A percentile compares a stretch with the other conserved stretches of the same genome.
Evolutionary conservation across 2,797 vertebrate genomes (phyloP).

Genomic region (Capromys pilorides): DNA sequence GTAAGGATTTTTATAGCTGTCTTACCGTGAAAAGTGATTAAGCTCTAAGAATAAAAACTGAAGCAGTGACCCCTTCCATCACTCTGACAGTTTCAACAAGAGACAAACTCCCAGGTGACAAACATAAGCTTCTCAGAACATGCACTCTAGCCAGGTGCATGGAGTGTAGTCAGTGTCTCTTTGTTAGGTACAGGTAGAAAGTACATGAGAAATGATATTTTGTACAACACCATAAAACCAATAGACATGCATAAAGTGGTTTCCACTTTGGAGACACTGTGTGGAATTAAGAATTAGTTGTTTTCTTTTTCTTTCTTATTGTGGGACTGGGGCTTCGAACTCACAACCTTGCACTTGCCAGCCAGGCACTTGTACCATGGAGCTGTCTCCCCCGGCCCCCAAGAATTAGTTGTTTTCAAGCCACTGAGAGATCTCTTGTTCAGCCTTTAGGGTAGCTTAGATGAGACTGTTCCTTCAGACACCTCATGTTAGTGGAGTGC

Average conservation of each 20-base stretch:
- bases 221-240: slow-evolving; percentile 2
- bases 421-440: not conserved
- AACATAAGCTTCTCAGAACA: not conserved
- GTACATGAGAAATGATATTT: slow-evolving; percentile 1
- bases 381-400: too few species aligned
- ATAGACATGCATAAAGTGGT: not conserved
- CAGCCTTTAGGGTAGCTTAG: slow-evolving; percentile 6
- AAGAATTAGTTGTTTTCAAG: slow-evolving; percentile 30
- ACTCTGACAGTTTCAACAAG: slow-evolving; percentile 18
- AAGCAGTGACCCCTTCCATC: not conserved
- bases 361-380: too few species aligned
- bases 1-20: not conserved
- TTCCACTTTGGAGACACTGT: slow-evolving; percentile 7
- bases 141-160: not conserved
- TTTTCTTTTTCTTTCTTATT: not conserved
- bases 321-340: too few species aligned
- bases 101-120: not conserved
- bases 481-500: not conserved
- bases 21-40: slow-evolving; percentile 11
- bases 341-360: too few species aligned
- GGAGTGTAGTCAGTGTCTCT: slow-evolving; percentile 1
- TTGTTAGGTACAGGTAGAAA: not conserved
- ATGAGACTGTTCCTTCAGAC: not conserved
- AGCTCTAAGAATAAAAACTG: not conserved
- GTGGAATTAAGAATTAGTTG: slow-evolving; percentile 28